Evolutionary conservation across 2,113 vertebrate species (phyloP).

Genomic region (Coregonus clupeaformis): DNA sequence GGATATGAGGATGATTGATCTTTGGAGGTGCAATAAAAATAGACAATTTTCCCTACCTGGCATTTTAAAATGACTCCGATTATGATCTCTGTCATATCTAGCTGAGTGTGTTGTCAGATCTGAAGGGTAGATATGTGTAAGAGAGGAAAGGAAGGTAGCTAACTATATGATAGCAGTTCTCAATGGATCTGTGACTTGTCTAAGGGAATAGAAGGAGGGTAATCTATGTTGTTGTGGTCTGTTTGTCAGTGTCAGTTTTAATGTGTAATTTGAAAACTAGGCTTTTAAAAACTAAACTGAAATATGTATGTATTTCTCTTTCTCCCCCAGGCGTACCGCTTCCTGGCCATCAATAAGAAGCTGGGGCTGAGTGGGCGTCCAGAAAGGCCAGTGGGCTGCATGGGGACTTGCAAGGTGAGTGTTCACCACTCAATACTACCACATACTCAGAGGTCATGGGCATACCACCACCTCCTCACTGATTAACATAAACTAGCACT

Average conservation of each 20-base stretch:
- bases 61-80: constrained; percentile 43
- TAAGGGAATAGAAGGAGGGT: too few species aligned
- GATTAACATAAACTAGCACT: constrained; percentile 30
- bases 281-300: neutral
- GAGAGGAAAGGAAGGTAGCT: too few species aligned
- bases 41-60: constrained; percentile 21
- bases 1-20: constrained; percentile 28
- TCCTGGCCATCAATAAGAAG: constrained; percentile 91
- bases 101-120: too few species aligned
- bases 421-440: neutral
- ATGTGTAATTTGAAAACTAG: neutral
- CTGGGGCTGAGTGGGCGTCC: constrained; percentile 93
- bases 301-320: constrained; percentile 11
- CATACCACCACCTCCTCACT: constrained; percentile 22
- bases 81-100: too few species aligned
- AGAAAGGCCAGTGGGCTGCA: constrained; percentile 92
- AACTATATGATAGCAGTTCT: too few species aligned
- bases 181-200: too few species aligned
- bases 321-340: constrained; percentile 87
- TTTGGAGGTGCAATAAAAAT: constrained; percentile 5
- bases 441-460: constrained; percentile 25
- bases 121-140: too few species aligned
- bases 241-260: neutral
- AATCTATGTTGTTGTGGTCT: too few species aligned
- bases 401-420: constrained; percentile 94